Percentiles rank a stretch among this genome's conserved stretches.
phyloP scores from a whole-genome alignment of 2,797 vertebrate species.

The Crocidura indochinensis region DNA sequence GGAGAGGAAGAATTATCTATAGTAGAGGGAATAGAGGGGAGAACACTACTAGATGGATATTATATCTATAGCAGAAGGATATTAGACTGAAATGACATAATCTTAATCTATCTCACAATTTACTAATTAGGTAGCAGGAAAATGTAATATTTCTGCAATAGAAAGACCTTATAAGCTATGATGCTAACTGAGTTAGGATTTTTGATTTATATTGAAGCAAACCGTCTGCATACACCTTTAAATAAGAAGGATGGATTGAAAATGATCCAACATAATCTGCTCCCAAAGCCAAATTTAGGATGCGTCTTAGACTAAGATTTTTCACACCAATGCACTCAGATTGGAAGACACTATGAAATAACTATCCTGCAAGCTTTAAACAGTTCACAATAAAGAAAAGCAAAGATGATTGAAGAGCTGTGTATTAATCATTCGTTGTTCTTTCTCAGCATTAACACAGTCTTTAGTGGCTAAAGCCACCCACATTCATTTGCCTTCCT shows the following conservation, averaged over 20 bases:
- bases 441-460: background rate
- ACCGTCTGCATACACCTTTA: background rate
- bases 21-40: no score
- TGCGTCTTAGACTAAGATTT: background rate
- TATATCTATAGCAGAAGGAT: no score
- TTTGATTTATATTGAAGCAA: background rate
- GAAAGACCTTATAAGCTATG: background rate
- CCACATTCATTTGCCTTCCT: background rate
- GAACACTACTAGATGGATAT: no score
- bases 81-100: background rate
- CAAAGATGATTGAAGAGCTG: background rate
- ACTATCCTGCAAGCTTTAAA: background rate
- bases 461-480: background rate
- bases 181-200: background rate
- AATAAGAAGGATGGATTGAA: background rate
- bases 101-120: background rate
- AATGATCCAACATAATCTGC: background rate
- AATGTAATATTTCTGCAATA: background rate
- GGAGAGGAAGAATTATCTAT: no score
- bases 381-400: background rate
- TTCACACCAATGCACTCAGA: background rate
- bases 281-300: background rate
- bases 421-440: background rate
- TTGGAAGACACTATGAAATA: background rate
- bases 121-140: background rate